phyloP scores from a whole-genome alignment of 2,797 vertebrate genomes.

The Myotis pilosus region DNA sequence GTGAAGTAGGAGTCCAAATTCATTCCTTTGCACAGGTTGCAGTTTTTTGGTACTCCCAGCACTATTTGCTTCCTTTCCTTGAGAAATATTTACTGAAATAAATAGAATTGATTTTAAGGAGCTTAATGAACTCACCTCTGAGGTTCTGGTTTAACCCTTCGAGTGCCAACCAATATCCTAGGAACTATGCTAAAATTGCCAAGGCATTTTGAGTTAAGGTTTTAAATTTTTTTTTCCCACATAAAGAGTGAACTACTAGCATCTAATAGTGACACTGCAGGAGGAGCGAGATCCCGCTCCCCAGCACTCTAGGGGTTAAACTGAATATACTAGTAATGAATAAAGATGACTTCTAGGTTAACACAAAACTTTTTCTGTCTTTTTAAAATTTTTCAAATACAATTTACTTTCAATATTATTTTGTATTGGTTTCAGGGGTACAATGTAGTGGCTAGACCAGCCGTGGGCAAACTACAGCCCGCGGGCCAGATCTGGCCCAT shows the following conservation, averaged over 20 bases:
- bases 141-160: background rate
- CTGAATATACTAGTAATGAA: background rate
- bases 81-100: conserved; percentile 43
- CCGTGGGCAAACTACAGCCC: too few relatives aligned
- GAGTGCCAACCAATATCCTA: too few relatives aligned
- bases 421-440: background rate
- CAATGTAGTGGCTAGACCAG: background rate
- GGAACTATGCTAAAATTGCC: too few relatives aligned
- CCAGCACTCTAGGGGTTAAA: background rate
- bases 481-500: too few relatives aligned
- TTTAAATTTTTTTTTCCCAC: too few relatives aligned
- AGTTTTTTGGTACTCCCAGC: background rate
- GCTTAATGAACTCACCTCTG: background rate
- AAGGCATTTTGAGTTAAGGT: too few relatives aligned
- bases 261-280: too few relatives aligned
- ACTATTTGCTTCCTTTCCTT: conserved; percentile 17
- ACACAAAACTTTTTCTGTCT: background rate
- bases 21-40: background rate
- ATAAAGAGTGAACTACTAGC: too few relatives aligned
- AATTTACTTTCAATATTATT: background rate
- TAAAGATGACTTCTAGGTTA: background rate
- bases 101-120: conserved; percentile 28
- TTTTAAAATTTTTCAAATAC: background rate
- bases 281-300: too few relatives aligned
- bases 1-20: background rate